Conservation (phyloP, 2,888 invertebrate species). For the Halocaridina rubra region DNA sequence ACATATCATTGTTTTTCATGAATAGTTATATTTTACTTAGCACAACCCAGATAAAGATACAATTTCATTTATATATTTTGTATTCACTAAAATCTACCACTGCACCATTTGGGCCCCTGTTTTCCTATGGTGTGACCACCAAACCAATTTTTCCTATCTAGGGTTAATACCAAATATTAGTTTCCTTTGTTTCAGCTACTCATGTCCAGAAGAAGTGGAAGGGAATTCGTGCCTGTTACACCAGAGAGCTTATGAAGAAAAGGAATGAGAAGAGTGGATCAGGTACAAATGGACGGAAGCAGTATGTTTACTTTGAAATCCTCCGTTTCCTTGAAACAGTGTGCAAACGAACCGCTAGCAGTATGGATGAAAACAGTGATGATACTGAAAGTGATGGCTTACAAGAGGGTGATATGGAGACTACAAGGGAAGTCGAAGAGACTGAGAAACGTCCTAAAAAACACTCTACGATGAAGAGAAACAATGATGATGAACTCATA, state of each 20-base stretch:
- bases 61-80: too few relatives aligned
- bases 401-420: not conserved
- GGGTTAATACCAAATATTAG: not conserved
- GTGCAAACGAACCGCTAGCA: slow-evolving; percentile 10
- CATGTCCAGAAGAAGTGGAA: slow-evolving; percentile 13
- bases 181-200: slow-evolving; percentile 17
- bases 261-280: not conserved
- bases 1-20: too few relatives aligned
- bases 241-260: slow-evolving; percentile 13
- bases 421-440: not conserved
- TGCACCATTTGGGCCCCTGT: not conserved
- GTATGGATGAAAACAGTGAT: not conserved
- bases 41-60: too few relatives aligned
- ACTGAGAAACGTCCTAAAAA: slow-evolving; percentile 9
- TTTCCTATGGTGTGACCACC: not conserved
- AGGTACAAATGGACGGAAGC: not conserved
- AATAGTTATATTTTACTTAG: too few relatives aligned
- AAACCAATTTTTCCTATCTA: not conserved
- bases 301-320: slow-evolving; percentile 35
- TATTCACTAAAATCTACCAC: too few relatives aligned
- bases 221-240: slow-evolving; percentile 20
- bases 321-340: slow-evolving; percentile 6
- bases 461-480: slow-evolving; percentile 11
- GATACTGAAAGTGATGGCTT: not conserved
- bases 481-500: slow-evolving; percentile 9